A percentile compares a stretch with the other conserved stretches of the same genome.
phyloP scores from a whole-genome alignment of 2,888 invertebrate species.

The Hyposoter didymator region DNA sequence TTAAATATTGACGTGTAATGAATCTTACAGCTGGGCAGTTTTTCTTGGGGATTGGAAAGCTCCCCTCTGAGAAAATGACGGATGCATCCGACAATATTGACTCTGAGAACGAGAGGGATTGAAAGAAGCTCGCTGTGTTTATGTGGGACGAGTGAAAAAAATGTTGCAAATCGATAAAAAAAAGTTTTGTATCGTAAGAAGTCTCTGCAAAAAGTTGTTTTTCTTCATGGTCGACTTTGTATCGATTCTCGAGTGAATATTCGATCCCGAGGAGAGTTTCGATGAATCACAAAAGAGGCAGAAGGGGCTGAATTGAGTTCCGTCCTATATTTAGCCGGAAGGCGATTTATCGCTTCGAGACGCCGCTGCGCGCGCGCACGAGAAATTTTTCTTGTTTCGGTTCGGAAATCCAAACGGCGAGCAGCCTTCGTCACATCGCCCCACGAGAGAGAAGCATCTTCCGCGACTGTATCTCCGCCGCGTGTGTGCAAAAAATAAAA shows the following conservation, averaged over 20 bases:
- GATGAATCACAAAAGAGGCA: slow-evolving; percentile 50
- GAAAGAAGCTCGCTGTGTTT: slow-evolving; percentile 19
- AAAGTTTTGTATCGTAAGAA: not conserved
- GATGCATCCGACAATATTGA: slow-evolving; percentile 57
- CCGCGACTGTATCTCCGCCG: slow-evolving; percentile 25
- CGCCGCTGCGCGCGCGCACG: slow-evolving; percentile 11
- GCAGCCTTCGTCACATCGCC: slow-evolving; percentile 30
- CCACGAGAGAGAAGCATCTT: not conserved
- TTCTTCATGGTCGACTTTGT: slow-evolving; percentile 10
- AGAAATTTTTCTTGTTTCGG: slow-evolving; percentile 47
- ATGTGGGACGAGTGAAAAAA: slow-evolving; percentile 27
- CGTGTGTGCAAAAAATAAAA: slow-evolving; percentile 36
- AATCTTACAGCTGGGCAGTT: not conserved
- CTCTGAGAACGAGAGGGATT: slow-evolving; percentile 37
- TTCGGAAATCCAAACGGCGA: slow-evolving; percentile 35
- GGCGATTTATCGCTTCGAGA: slow-evolving; percentile 54
- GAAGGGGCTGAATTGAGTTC: slow-evolving; percentile 16
- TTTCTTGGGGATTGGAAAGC: not conserved
- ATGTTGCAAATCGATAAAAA: slow-evolving; percentile 17
- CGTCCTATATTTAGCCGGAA: slow-evolving; percentile 36
- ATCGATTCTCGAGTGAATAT: slow-evolving; percentile 35
- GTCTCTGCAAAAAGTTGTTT: not conserved
- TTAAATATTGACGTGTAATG: not conserved
- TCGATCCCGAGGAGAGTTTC: slow-evolving; percentile 15
- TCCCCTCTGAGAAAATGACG: slow-evolving; percentile 38